A percentile compares a stretch with the other conserved stretches of the same genome.
These are phyloP conservation scores for Ectobius pallidus DNA, from an alignment of 2,888 invertebrate genomes.

Conservation along the genomic window DNA sequence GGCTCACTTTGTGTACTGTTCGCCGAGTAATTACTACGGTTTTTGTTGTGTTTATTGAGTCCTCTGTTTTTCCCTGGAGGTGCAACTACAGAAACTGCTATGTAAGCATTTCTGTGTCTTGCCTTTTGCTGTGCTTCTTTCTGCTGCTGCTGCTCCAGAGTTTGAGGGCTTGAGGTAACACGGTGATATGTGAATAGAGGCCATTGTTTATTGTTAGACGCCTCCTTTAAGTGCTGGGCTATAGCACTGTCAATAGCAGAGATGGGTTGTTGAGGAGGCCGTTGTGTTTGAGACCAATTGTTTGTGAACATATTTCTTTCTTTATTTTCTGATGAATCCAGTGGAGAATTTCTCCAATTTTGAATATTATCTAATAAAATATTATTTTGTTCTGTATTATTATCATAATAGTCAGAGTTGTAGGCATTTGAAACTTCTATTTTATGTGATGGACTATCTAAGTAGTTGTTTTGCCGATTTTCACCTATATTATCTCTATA, in stretches of 20 bases:
- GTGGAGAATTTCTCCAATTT: not conserved
- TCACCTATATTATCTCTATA: too few relatives aligned
- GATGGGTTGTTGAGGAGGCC: not conserved
- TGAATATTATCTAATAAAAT: not conserved
- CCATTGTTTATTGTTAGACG: conserved; percentile 36
- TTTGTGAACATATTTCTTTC: not conserved
- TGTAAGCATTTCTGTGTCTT: conserved; percentile 38
- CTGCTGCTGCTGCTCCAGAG: conserved; percentile 30
- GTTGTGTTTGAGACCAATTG: not conserved
- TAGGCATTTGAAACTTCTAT: not conserved
- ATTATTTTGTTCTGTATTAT: not conserved
- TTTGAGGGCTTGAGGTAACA: conserved; percentile 44
- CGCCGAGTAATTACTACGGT: not conserved
- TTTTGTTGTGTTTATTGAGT: conserved; percentile 4
- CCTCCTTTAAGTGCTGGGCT: not conserved
- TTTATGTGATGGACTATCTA: not conserved
- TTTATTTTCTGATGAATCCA: not conserved
- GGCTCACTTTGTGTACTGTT: too few relatives aligned
- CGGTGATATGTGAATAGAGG: conserved; percentile 45
- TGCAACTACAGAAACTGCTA: conserved; percentile 39
- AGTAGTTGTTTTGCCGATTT: too few relatives aligned
- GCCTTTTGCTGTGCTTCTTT: conserved; percentile 35
- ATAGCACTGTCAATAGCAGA: conserved; percentile 14
- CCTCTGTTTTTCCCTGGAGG: conserved; percentile 30
- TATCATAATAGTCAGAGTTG: not conserved